Evolutionary conservation across 2,113 vertebrate genomes (phyloP).

Genomic region (Crotalus viridis): DNA sequence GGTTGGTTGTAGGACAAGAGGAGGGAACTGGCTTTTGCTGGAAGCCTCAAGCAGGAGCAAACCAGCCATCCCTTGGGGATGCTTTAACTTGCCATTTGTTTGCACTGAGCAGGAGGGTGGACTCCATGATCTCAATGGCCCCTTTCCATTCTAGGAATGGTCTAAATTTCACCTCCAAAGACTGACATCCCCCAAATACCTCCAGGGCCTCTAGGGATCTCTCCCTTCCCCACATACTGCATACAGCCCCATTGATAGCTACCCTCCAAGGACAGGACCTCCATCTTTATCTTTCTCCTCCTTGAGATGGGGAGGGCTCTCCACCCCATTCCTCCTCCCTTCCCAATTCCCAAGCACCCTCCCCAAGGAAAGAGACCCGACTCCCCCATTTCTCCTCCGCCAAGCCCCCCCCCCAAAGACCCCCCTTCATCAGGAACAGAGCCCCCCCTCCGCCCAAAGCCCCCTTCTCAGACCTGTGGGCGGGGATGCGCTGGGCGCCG

Average conservation of each 20-base stretch:
- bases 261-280: not conserved
- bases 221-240: not conserved
- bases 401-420: fast-evolving
- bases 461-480: conserved; percentile 79
- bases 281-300: not conserved
- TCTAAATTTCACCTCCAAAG: not conserved
- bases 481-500: conserved; percentile 90
- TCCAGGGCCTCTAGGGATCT: not conserved
- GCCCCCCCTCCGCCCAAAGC: not conserved
- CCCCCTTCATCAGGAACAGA: not conserved
- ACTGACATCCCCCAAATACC: not conserved
- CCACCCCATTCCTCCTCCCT: not conserved
- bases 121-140: not conserved
- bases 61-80: not conserved
- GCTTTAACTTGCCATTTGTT: not conserved
- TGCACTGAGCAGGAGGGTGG: not conserved
- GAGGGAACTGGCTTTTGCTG: not conserved
- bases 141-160: not conserved
- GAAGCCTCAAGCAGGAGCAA: not conserved
- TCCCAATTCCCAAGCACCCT: not conserved
- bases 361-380: not conserved
- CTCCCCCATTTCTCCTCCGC: not conserved
- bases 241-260: not conserved
- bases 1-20: not conserved
- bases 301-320: not conserved